Conservation (phyloP, 2,888 invertebrate genomes). For the Gerris lacustris region DNA sequence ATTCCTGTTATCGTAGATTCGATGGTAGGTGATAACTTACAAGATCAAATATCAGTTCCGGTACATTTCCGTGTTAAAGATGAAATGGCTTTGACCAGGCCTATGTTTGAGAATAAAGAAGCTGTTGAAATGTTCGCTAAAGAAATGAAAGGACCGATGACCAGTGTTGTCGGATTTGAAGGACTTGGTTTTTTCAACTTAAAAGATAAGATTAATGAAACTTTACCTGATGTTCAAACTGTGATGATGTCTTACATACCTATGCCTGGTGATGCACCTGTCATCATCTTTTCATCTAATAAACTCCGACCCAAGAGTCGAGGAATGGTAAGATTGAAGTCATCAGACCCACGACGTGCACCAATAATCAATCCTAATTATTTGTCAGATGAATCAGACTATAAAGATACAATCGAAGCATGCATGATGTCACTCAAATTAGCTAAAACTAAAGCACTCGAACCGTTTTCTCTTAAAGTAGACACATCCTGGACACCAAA, state of each 20-base stretch:
- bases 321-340: constrained; percentile 16
- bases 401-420: constrained; percentile 32
- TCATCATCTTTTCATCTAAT: constrained; percentile 16
- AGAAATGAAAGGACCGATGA: constrained; percentile 10
- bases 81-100: background rate
- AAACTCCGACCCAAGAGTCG: constrained; percentile 15
- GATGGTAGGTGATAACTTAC: constrained; percentile 48
- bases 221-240: constrained; percentile 19
- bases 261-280: constrained; percentile 2
- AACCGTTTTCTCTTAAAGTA: constrained; percentile 25
- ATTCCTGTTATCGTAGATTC: constrained; percentile 46
- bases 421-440: constrained; percentile 29
- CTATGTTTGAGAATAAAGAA: background rate
- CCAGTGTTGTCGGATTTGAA: constrained; percentile 17
- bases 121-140: background rate
- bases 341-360: constrained; percentile 32
- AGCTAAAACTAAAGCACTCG: constrained; percentile 27
- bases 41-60: constrained; percentile 19
- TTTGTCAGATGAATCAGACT: constrained; percentile 37
- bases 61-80: constrained; percentile 14
- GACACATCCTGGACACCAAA: constrained; percentile 22
- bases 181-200: constrained; percentile 18
- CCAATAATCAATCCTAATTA: constrained; percentile 45
- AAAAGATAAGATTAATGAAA: constrained; percentile 8
- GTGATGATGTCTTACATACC: constrained; percentile 16